A percentile compares a stretch with the other conserved stretches of the same genome.
Evolutionary conservation across 2,888 invertebrate species (phyloP).

Genomic region (Cyclophora albipunctata): DNA sequence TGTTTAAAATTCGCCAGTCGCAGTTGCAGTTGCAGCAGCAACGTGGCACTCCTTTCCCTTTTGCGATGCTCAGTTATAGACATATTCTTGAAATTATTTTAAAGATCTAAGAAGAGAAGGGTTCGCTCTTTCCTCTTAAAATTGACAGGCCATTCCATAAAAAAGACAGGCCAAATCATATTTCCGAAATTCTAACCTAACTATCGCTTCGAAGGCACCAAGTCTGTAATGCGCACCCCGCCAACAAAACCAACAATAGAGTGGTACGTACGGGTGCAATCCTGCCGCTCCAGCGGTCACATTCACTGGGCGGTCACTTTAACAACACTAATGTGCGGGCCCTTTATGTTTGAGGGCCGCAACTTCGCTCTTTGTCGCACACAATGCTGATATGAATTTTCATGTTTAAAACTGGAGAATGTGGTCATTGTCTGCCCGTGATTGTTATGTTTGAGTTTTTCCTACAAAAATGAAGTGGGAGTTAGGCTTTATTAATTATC

Average conservation of each 20-base stretch:
- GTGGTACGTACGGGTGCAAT: conserved; percentile 11
- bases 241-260: conserved; percentile 14
- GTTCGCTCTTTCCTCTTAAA: too few relatives aligned
- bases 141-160: too few relatives aligned
- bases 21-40: too few relatives aligned
- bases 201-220: background rate
- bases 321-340: conserved; percentile 51
- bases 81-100: too few relatives aligned
- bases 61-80: too few relatives aligned
- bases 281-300: conserved; percentile 30
- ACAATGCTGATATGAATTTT: conserved; percentile 38
- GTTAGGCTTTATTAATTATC: too few relatives aligned
- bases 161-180: too few relatives aligned
- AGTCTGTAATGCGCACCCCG: conserved; percentile 9
- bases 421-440: conserved; percentile 9
- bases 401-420: conserved; percentile 18
- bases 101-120: too few relatives aligned
- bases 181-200: background rate
- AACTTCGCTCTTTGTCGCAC: conserved; percentile 41
- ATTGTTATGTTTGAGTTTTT: background rate
- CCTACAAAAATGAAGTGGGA: too few relatives aligned
- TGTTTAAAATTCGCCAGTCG: too few relatives aligned
- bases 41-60: too few relatives aligned
- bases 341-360: conserved; percentile 48
- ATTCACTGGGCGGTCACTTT: conserved; percentile 50